Evolutionary conservation across 2,888 invertebrate species (phyloP).

Genomic region (Yponomeuta evonymella): DNA sequence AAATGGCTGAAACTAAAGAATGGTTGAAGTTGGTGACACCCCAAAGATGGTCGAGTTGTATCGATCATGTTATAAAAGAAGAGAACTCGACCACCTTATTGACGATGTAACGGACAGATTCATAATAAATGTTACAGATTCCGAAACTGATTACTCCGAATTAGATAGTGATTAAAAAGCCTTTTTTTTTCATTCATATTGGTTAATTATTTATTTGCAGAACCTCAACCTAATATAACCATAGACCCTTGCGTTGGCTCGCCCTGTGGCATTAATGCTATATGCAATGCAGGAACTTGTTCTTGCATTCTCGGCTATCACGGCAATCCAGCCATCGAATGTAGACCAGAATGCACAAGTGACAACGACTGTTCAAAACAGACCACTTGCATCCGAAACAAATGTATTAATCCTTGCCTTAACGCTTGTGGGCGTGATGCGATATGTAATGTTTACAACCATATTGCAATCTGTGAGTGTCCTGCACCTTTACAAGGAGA

Average conservation of each 20-base stretch:
- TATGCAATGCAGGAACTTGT: constrained; percentile 77
- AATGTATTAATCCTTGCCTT: constrained; percentile 85
- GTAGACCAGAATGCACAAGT: constrained; percentile 85
- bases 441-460: constrained; percentile 84
- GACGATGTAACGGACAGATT: no score
- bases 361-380: constrained; percentile 84
- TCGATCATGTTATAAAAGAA: no score
- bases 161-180: no score
- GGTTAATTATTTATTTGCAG: constrained; percentile 32
- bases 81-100: no score
- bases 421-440: constrained; percentile 83
- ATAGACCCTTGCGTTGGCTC: constrained; percentile 77
- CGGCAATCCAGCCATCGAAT: constrained; percentile 81
- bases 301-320: constrained; percentile 77
- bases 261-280: constrained; percentile 80
- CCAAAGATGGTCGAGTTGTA: no score
- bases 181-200: no score
- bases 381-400: constrained; percentile 82
- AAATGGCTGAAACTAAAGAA: no score
- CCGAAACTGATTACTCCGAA: no score
- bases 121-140: no score
- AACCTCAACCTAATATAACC: constrained; percentile 45
- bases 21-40: no score
- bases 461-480: constrained; percentile 86
- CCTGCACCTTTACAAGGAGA: constrained; percentile 84